Percentiles rank a stretch among this genome's conserved stretches.
phyloP scores from a whole-genome alignment of 2,888 invertebrate genomes.

The Cataglyphis cursor region DNA sequence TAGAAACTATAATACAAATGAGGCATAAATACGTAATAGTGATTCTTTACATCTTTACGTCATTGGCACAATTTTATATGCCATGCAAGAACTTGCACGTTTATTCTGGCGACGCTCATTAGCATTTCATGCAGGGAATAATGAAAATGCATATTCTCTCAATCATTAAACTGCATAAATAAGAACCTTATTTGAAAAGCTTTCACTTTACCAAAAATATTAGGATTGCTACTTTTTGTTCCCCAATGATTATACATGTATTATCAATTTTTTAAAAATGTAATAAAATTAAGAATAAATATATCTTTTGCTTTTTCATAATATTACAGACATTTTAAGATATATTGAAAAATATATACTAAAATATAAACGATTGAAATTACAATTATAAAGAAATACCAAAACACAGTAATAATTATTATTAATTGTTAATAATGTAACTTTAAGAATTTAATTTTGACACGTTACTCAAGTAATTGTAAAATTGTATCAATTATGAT shows the following conservation, averaged over 20 bases:
- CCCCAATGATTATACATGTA: background rate
- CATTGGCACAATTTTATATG: constrained; percentile 20
- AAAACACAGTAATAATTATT: background rate
- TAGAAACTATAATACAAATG: constrained; percentile 1
- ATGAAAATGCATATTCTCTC: constrained; percentile 22
- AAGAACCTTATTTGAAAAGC: background rate
- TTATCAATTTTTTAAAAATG: background rate
- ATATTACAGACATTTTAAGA: constrained; percentile 11
- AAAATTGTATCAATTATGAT: background rate
- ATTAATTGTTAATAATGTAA: background rate
- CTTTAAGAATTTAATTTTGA: background rate
- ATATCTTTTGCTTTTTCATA: background rate
- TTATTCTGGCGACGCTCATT: constrained; percentile 20
- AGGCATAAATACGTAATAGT: background rate
- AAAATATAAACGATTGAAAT: background rate
- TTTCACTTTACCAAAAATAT: constrained; percentile 8
- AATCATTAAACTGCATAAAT: constrained; percentile 5
- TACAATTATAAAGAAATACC: background rate
- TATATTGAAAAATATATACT: background rate
- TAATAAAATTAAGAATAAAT: background rate
- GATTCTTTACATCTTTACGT: constrained; percentile 11
- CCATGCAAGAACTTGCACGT: background rate
- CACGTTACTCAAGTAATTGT: background rate
- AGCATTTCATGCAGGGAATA: constrained; percentile 9
- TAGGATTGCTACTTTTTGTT: background rate